Percentiles rank a stretch among this genome's conserved stretches.
Conservation (phyloP, 2,888 invertebrate species). For the Phytoseiulus persimilis region DNA sequence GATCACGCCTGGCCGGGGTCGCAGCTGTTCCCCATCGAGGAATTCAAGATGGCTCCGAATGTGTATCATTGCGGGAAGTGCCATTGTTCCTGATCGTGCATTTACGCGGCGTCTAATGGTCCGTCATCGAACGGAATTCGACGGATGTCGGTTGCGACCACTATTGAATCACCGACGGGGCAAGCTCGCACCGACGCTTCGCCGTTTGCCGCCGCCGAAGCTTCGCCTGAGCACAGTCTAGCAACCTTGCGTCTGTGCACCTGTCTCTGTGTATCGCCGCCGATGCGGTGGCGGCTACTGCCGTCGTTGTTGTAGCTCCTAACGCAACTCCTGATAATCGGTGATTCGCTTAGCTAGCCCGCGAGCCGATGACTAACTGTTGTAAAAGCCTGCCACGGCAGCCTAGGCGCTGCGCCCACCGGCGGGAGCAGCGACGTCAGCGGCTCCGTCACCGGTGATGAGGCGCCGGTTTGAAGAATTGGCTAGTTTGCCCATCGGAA, state of each 20-base stretch:
- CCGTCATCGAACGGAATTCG: conserved; percentile 5
- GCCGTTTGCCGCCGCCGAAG: background rate
- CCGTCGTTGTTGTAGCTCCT: background rate
- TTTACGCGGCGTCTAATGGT: background rate
- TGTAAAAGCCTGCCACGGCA: background rate
- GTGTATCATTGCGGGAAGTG: background rate
- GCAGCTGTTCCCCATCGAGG: background rate
- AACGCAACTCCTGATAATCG: background rate
- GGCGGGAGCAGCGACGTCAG: background rate
- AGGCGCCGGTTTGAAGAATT: background rate
- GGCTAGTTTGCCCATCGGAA: no score
- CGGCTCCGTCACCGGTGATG: background rate
- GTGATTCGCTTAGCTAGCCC: background rate
- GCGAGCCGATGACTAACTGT: background rate
- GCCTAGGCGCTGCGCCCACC: background rate
- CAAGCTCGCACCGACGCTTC: background rate
- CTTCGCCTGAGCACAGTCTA: background rate
- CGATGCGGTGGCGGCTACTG: background rate
- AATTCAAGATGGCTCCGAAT: background rate
- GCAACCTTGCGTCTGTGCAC: background rate
- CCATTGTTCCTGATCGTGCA: background rate
- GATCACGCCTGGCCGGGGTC: background rate
- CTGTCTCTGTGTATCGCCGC: background rate
- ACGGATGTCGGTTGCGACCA: background rate
- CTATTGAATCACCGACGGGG: background rate